Evolutionary conservation across 2,888 invertebrate species (phyloP).

Genomic region (Crematogaster levior): DNA sequence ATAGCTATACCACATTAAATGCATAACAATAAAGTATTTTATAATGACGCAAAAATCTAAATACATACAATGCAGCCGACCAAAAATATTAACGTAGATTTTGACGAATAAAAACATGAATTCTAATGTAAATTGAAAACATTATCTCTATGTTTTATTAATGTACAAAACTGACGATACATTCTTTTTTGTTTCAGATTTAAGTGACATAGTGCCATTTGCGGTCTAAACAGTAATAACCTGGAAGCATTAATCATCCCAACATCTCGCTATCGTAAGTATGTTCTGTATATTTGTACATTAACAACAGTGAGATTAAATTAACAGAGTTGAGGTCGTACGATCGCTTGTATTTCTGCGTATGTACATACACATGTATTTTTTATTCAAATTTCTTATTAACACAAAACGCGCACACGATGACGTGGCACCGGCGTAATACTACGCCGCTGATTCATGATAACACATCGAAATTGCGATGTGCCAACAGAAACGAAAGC

Average conservation of each 20-base stretch:
- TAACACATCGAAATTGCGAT: slow-evolving; percentile 28
- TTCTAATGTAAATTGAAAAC: neutral
- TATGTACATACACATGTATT: neutral
- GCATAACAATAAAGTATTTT: neutral
- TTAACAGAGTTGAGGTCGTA: neutral
- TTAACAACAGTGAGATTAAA: slow-evolving; percentile 19
- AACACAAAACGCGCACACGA: neutral
- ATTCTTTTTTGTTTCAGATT: slow-evolving; percentile 25
- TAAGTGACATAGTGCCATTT: slow-evolving; percentile 1
- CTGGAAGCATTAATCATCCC: slow-evolving; percentile 25
- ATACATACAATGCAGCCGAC: neutral
- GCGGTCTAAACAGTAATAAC: slow-evolving; percentile 9
- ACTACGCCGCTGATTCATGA: slow-evolving; percentile 1
- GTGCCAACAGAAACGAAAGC: slow-evolving; percentile 41
- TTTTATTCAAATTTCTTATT: slow-evolving; percentile 25
- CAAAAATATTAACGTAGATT: neutral
- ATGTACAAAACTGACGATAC: neutral
- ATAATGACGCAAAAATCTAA: neutral
- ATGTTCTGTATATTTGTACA: neutral
- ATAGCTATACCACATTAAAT: neutral
- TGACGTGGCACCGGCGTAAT: neutral
- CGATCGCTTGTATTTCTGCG: neutral
- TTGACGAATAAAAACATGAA: neutral
- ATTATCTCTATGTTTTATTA: neutral
- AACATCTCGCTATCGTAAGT: slow-evolving; percentile 20